These are phyloP conservation scores for Microdon myrmicae DNA, from an alignment of 2,888 invertebrate species.

Conservation along the genomic window DNA sequence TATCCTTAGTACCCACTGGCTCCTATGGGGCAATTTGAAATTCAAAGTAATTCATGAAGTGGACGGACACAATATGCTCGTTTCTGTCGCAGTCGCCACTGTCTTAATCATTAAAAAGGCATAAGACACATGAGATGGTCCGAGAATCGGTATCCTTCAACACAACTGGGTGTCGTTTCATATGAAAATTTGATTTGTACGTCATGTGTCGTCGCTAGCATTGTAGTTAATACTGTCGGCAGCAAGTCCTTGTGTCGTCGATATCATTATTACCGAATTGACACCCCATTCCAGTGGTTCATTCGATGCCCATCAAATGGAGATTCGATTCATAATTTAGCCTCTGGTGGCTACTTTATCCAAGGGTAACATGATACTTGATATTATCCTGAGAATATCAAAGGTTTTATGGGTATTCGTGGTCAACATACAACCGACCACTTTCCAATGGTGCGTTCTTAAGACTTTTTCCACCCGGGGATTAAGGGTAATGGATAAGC, in stretches of 20 bases:
- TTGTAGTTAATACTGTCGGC: neutral
- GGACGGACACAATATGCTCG: conserved; percentile 26
- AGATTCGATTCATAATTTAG: conserved; percentile 33
- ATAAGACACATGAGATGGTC: conserved; percentile 13
- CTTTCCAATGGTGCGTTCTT: too few species aligned
- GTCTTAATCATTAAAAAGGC: conserved; percentile 11
- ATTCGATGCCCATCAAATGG: conserved; percentile 6
- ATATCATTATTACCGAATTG: conserved; percentile 3
- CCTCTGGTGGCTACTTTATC: conserved; percentile 17
- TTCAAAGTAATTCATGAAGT: conserved; percentile 21
- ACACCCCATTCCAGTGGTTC: conserved; percentile 3
- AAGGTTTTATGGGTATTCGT: conserved; percentile 8
- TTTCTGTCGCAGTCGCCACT: too few species aligned
- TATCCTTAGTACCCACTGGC: too few species aligned
- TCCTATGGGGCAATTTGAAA: conserved; percentile 19
- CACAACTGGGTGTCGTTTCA: conserved; percentile 7
- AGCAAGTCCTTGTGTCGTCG: conserved; percentile 4
- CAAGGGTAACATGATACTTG: conserved; percentile 8
- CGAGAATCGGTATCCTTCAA: conserved; percentile 8
- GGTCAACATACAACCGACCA: too few species aligned
- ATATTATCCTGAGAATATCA: neutral
- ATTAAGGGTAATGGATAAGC: too few species aligned
- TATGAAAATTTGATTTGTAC: conserved; percentile 28
- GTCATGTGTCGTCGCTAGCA: too few species aligned
- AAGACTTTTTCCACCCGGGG: too few species aligned